Evolutionary conservation across 1,140 invertebrate genomes (phyloP).

Genomic region (Scaptodrosophila lebanonensis): DNA sequence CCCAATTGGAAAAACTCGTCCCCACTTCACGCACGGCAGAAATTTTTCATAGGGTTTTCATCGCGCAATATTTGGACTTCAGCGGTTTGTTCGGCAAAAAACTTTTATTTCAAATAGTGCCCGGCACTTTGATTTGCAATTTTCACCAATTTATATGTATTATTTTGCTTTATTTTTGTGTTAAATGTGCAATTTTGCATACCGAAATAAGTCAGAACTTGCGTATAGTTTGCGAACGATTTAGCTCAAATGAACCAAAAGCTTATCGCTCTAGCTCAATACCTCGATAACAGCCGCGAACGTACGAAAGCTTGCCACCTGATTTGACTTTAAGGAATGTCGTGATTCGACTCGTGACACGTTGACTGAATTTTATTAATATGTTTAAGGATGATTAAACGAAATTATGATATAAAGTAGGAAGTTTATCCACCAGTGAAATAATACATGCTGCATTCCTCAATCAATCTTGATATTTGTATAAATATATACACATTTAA

Average conservation of each 20-base stretch:
- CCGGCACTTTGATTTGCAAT: slow-evolving; percentile 24
- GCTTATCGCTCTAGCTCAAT: background rate
- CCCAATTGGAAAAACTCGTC: slow-evolving; percentile 14
- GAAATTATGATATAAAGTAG: no score
- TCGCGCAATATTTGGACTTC: slow-evolving; percentile 51
- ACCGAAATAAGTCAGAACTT: slow-evolving; percentile 49
- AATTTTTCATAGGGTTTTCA: slow-evolving; percentile 66
- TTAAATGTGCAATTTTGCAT: slow-evolving; percentile 49
- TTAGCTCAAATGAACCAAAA: background rate
- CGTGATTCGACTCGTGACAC: no score
- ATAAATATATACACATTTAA: no score
- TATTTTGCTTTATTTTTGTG: slow-evolving; percentile 51
- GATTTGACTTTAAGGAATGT: no score
- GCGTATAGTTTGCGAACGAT: slow-evolving; percentile 41
- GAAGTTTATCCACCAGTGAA: no score
- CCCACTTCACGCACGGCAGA: slow-evolving; percentile 35
- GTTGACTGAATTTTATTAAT: no score
- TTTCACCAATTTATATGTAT: slow-evolving; percentile 23
- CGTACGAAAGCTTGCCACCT: slow-evolving; percentile 20
- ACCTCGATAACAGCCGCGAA: background rate
- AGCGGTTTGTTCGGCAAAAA: background rate
- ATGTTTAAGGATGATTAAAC: no score
- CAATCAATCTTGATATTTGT: no score
- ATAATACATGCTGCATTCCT: no score
- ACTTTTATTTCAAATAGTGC: slow-evolving; percentile 21